A percentile compares a stretch with the other conserved stretches of the same genome.
Conservation (phyloP, 2,888 invertebrate genomes). For the Myopa testacea region DNA sequence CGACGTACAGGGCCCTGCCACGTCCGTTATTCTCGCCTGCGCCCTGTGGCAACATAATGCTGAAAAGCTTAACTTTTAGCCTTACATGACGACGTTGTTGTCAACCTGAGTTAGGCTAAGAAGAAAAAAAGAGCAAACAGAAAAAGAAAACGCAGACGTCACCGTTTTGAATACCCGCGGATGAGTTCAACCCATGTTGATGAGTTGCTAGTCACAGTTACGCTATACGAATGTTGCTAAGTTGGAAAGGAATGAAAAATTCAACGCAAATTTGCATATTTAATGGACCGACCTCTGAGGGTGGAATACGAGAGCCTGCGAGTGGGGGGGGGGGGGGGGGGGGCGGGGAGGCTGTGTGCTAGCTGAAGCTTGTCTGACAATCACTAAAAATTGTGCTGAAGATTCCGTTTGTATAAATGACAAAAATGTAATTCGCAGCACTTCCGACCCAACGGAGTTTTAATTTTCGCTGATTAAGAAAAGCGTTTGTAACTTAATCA, state of each 20-base stretch:
- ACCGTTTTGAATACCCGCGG: constrained; percentile 14
- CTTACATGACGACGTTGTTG: constrained; percentile 14
- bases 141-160: neutral
- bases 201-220: constrained; percentile 1
- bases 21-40: no score
- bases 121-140: neutral
- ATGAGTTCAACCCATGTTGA: constrained; percentile 24
- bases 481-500: neutral
- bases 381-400: neutral
- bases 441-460: no score
- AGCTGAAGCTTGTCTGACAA: neutral
- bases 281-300: neutral
- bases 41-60: neutral
- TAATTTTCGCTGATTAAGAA: constrained; percentile 1
- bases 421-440: neutral
- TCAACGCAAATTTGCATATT: constrained; percentile 31
- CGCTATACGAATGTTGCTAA: neutral
- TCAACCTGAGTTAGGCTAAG: constrained; percentile 17
- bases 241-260: constrained; percentile 12
- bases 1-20: neutral
- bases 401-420: neutral
- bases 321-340: no score
- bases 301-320: no score
- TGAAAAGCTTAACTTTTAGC: neutral
- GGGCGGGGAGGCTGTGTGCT: no score